Percentiles rank a stretch among this genome's conserved stretches.
phyloP scores from a whole-genome alignment of 2,888 invertebrate genomes.

The Rhagophthalmus giganteus region DNA sequence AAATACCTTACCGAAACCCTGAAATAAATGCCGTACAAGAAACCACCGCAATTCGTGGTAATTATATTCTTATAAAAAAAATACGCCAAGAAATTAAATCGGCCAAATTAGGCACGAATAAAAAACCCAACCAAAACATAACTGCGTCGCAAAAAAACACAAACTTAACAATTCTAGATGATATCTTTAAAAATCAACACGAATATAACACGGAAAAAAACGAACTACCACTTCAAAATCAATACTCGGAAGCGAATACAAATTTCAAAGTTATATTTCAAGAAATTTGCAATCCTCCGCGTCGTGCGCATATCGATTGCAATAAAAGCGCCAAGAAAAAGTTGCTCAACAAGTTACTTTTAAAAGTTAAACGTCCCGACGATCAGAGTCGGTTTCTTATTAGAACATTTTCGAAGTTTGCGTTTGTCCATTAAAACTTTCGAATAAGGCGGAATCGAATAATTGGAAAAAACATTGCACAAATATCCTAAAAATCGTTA shows the following conservation, averaged over 20 bases:
- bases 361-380: not conserved
- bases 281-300: slow-evolving; percentile 1
- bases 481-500: not conserved
- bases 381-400: not conserved
- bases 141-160: not conserved
- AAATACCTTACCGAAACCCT: slow-evolving; percentile 2
- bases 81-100: slow-evolving; percentile 13
- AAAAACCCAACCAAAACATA: not conserved
- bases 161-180: not conserved
- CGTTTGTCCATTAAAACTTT: not conserved
- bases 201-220: slow-evolving; percentile 2
- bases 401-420: not conserved
- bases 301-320: not conserved
- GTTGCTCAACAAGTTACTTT: not conserved
- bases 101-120: not conserved
- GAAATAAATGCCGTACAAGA: not conserved
- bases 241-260: not conserved
- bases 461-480: slow-evolving; percentile 4
- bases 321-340: not conserved
- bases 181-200: slow-evolving; percentile 14
- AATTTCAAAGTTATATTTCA: not conserved
- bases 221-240: not conserved
- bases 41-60: not conserved
- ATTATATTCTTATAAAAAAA: slow-evolving; percentile 8
- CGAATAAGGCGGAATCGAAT: not conserved